phyloP scores from a whole-genome alignment of 2,888 invertebrate genomes.

The Chelonus formosanus region DNA sequence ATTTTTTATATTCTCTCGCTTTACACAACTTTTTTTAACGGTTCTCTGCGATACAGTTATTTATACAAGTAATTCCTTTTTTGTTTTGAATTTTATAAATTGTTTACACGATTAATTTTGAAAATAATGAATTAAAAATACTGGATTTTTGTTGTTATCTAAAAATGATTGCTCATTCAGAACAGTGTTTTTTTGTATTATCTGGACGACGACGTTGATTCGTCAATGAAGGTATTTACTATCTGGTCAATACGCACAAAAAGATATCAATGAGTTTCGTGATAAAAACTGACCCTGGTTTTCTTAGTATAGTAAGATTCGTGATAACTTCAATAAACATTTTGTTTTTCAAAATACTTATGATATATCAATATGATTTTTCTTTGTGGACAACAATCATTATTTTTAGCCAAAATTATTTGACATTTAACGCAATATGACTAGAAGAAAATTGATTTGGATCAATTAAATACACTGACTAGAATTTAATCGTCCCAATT shows the following conservation, averaged over 20 bases:
- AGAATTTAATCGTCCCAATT: no score
- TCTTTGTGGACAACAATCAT: no score
- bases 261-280: slow-evolving; percentile 42
- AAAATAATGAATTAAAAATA: neutral
- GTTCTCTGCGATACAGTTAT: neutral
- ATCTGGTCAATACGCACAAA: slow-evolving; percentile 40
- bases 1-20: neutral
- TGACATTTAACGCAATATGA: no score
- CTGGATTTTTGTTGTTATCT: no score
- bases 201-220: slow-evolving; percentile 20
- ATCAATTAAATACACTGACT: no score
- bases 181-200: neutral
- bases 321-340: no score
- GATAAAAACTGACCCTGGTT: slow-evolving; percentile 39
- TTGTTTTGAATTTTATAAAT: slow-evolving; percentile 16
- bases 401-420: no score
- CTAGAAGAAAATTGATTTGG: no score
- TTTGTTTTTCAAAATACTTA: no score
- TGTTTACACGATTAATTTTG: slow-evolving; percentile 1
- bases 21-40: no score
- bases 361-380: no score
- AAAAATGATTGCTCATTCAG: slow-evolving; percentile 8
- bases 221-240: slow-evolving; percentile 49
- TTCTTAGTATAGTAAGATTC: no score
- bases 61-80: neutral